Base-by-base conservation (phyloP, 1,140 invertebrate genomes). In the Zaprionus ghesquierei region DNA sequence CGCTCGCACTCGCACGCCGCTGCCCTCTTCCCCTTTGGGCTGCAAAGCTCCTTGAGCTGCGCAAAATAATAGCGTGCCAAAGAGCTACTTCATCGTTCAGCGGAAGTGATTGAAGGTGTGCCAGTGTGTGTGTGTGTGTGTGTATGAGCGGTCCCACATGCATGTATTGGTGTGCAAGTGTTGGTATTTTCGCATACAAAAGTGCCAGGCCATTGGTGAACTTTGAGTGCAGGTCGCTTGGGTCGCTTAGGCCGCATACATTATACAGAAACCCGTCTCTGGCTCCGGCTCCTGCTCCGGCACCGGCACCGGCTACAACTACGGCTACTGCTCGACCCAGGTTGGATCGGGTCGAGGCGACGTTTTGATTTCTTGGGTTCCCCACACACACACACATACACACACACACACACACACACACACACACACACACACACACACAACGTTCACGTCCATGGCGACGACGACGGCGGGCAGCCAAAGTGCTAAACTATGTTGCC, bases 401-500 rank as follows among this genome's bases (percentile, higher is more conserved):
- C 18, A 44, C 41, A 12, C 22, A 38, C 12, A 13, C 51, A 31
- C n/a, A 18, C 18, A 8, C 18, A 15, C 18, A 44, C 41, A 12
- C 22, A 46, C 25, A 41, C 35, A 44, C 22, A 38, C 12, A 13
- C 51, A 31, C n/a, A 18, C 18, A 8, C 18, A 15, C 18, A 44
- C 41, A 12, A n/a, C n/a, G n/a, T n/a, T n/a, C n/a, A 23, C 23
- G n/a, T 27, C 53, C 22, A 60, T n/a, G n/a, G n/a, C n/a, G n/a
- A n/a, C 50, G 50, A 29, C 65, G 79, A 70, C 85, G 71, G 69
- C 62, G 61, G 66, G 56, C 73, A 49, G 72, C 68, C 75, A 89
- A 91, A 91, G 89, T 91, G 89, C 89, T 90, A 90, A 91, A 90
- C 89, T 91, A 90, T 91, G 89, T 90, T 89, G 89, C 71, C 73